Conservation (phyloP, 2,888 invertebrate species). For the Cerastis leucographa region DNA sequence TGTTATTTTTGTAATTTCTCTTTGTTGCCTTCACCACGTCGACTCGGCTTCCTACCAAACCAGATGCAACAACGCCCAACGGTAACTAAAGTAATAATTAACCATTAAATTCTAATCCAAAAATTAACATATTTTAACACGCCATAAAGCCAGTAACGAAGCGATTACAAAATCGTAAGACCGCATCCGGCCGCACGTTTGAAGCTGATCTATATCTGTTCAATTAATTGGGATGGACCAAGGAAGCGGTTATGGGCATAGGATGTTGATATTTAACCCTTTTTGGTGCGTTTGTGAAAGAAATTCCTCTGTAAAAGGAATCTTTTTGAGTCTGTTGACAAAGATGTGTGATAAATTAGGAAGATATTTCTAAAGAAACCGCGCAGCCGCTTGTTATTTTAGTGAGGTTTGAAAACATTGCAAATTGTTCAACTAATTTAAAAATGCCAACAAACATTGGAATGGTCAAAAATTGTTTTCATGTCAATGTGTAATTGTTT, state of each 20-base stretch:
- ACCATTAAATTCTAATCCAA: conserved; percentile 26
- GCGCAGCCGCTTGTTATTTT: neutral
- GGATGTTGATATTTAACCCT: conserved; percentile 66
- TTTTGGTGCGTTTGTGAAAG: conserved; percentile 57
- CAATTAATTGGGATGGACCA: conserved; percentile 68
- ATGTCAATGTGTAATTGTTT: neutral
- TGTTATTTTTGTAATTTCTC: neutral
- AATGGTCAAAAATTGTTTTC: neutral
- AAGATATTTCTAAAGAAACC: conserved; percentile 14
- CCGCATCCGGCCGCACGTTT: conserved; percentile 58
- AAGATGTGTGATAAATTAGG: neutral
- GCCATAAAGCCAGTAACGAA: conserved; percentile 49
- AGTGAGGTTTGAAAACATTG: neutral
- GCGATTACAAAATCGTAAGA: conserved; percentile 54
- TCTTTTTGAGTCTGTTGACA: conserved; percentile 19
- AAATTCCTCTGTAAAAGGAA: conserved; percentile 45
- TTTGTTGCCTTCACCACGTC: neutral
- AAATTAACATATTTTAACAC: conserved; percentile 62
- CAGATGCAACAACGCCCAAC: conserved; percentile 54
- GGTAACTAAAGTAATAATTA: conserved; percentile 34
- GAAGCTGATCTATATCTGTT: conserved; percentile 69
- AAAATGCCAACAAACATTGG: neutral
- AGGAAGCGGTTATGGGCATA: conserved; percentile 70
- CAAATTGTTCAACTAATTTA: neutral
- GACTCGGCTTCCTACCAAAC: conserved; percentile 23